A percentile compares a stretch with the other conserved stretches of the same genome.
phyloP scores from a whole-genome alignment of 2,888 invertebrate species.

The Eudemis profundana region DNA sequence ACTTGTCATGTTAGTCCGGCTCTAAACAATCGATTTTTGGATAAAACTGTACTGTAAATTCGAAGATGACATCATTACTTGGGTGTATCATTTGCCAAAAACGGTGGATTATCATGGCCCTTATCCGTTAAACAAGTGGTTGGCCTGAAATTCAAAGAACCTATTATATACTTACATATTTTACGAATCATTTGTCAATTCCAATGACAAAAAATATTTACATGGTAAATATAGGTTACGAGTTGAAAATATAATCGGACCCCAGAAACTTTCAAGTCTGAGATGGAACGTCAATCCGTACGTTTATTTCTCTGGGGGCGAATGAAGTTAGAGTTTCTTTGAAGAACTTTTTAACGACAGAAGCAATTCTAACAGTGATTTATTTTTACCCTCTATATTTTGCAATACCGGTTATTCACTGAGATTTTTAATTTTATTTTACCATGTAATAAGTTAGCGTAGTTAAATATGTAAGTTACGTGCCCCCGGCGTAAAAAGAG shows the following conservation, averaged over 20 bases:
- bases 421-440: neutral
- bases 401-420: neutral
- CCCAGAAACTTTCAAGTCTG: slow-evolving; percentile 29
- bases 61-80: too few species aligned
- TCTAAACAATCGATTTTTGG: too few species aligned
- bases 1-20: too few species aligned
- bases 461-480: neutral
- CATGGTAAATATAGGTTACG: neutral
- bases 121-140: too few species aligned
- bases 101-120: too few species aligned
- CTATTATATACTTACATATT: too few species aligned
- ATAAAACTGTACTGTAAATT: too few species aligned
- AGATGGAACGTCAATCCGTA: slow-evolving; percentile 40
- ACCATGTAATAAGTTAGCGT: neutral
- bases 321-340: slow-evolving; percentile 40
- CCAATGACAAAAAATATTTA: neutral
- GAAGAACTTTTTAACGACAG: slow-evolving; percentile 36
- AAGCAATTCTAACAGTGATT: slow-evolving; percentile 30
- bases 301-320: slow-evolving; percentile 40
- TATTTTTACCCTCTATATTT: slow-evolving; percentile 23
- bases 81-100: too few species aligned
- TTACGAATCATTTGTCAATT: too few species aligned
- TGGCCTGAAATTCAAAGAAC: too few species aligned
- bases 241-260: slow-evolving; percentile 28
- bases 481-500: too few species aligned